Base-by-base conservation (phyloP, 2,797 vertebrate genomes). In the Malurus splendens region DNA sequence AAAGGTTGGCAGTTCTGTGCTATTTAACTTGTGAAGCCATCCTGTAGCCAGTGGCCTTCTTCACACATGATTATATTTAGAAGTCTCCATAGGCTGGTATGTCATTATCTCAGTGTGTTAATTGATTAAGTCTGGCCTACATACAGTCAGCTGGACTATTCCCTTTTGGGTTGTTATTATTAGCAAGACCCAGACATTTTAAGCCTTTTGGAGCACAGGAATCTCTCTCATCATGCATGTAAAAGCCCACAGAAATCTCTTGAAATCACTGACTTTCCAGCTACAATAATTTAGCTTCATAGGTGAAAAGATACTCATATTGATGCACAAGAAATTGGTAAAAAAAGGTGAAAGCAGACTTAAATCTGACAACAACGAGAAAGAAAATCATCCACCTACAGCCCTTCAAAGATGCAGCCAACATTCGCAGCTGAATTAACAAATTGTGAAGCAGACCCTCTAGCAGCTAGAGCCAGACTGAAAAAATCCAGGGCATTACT, bases 41-140 rank as follows among this genome's bases (percentile, higher is more conserved):
- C 50, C 66, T 42, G 36, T 42, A 80, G 70, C 84, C 67, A 59
- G 24, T 60, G 84, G 66, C 72, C 38, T 51, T 45, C 55, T 72
- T 78, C 56, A 75, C 76, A 59, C 1, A 13, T 2, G 12, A 60
- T 71, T 61, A 30, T 78, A 54, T 73, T 92, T 41, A 72, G 44
- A 62, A 87, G 71, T 52, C 52, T 83, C 50, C 64, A 32, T 33
- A 44, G 76, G 47, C 48, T 74, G 52, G 25, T 38, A 38, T 76
- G 70, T 79, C 67, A 57, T 87, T 86, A 89, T 78, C 74, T 66
- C 36, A 30, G 67, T 50, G 82, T 76, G 76, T 64, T 90, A 89
- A 72, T 87, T 87, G 80, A 80, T 72, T 83, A 91, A 85, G 82
- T 72, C 82, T 90, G 84, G 62, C 86, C 89, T 65, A 85, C 38